Conservation (phyloP, 1,140 invertebrate genomes). For the Stenopsyche tienmushanensis region DNA sequence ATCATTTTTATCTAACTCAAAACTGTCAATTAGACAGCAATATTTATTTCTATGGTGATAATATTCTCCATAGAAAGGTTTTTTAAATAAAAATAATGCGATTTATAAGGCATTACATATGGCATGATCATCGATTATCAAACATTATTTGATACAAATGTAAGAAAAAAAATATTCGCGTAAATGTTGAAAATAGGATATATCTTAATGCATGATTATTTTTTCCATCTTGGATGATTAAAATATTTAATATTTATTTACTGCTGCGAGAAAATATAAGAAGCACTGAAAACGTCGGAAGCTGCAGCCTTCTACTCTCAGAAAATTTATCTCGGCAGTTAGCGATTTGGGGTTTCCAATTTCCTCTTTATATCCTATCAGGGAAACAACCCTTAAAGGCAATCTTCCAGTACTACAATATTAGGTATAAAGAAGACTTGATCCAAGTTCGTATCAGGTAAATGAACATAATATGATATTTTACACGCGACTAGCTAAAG, state of each 20-base stretch:
- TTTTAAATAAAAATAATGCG: not conserved
- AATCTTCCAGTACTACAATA: slow-evolving; percentile 17
- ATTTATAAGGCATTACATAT: not conserved
- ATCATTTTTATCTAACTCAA: too few species aligned
- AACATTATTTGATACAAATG: too few species aligned
- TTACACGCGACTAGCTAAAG: not conserved
- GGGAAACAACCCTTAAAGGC: slow-evolving; percentile 21
- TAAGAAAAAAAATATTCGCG: too few species aligned
- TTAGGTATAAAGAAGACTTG: too few species aligned
- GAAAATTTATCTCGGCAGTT: slow-evolving; percentile 26
- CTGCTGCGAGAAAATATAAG: not conserved
- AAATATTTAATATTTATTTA: too few species aligned
- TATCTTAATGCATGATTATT: not conserved
- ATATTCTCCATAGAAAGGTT: too few species aligned
- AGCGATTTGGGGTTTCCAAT: slow-evolving; percentile 23
- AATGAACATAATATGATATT: slow-evolving; percentile 2
- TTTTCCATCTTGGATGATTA: not conserved
- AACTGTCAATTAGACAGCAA: too few species aligned
- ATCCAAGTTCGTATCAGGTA: too few species aligned
- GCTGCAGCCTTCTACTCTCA: slow-evolving; percentile 10
- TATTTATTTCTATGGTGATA: too few species aligned
- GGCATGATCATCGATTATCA: too few species aligned
- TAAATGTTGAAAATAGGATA: too few species aligned
- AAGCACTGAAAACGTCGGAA: slow-evolving; percentile 4
- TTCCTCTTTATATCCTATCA: slow-evolving; percentile 28